These are phyloP conservation scores for Edolisoma coerulescens DNA, from an alignment of 2,113 vertebrate genomes.

Conservation along the genomic window DNA sequence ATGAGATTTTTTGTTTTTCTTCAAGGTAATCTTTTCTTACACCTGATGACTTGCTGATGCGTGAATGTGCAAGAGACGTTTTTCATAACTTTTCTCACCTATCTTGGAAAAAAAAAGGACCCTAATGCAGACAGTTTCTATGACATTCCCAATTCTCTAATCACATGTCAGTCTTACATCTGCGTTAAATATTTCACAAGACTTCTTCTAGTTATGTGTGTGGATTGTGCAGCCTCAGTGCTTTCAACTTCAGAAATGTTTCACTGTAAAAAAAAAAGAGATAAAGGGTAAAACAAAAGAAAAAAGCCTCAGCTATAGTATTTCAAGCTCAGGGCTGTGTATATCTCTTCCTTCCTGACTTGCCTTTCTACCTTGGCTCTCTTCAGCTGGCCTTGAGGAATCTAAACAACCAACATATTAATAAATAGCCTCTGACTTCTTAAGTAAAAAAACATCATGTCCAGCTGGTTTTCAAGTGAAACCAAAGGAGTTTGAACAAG, in stretches of 20 bases:
- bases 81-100: neutral
- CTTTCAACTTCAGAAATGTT: neutral
- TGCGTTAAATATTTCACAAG: neutral
- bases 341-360: neutral
- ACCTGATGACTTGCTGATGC: neutral
- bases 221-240: neutral
- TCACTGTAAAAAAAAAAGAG: neutral
- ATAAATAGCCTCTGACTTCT: neutral
- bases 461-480: neutral
- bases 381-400: neutral
- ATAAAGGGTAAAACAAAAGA: neutral
- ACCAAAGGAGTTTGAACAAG: neutral
- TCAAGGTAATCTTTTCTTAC: neutral
- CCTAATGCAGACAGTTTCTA: neutral
- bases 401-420: neutral
- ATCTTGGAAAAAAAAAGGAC: neutral
- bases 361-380: neutral
- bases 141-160: neutral
- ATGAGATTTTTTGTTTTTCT: neutral
- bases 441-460: neutral
- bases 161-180: neutral
- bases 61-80: neutral
- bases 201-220: neutral
- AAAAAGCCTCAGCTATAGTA: rapidly evolving
- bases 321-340: neutral